These are phyloP conservation scores for Sycobia sp. DNA, from an alignment of 1,140 invertebrate species.

Conservation along the genomic window DNA sequence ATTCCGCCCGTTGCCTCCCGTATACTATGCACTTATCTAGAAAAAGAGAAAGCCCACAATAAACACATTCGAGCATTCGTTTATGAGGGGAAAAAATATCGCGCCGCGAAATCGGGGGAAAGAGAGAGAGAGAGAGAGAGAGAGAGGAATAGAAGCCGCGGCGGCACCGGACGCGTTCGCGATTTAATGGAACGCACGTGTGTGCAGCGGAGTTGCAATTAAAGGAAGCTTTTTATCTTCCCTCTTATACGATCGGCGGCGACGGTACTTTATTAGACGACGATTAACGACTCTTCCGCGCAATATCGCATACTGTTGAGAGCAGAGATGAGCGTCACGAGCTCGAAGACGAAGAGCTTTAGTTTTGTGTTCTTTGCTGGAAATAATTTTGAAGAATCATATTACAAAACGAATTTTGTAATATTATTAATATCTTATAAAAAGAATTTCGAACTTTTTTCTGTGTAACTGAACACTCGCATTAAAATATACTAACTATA, in stretches of 20 bases:
- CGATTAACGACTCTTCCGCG: slow-evolving; percentile 6
- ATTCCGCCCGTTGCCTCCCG: not conserved
- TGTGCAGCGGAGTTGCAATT: not conserved
- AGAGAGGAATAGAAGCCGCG: too few relatives aligned
- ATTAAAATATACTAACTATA: too few relatives aligned
- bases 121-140: too few relatives aligned
- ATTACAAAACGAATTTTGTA: too few relatives aligned
- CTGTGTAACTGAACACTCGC: too few relatives aligned
- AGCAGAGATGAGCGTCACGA: too few relatives aligned
- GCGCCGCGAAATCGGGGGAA: not conserved
- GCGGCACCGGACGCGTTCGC: not conserved
- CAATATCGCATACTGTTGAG: not conserved
- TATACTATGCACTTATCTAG: slow-evolving; percentile 2
- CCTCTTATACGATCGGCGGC: not conserved
- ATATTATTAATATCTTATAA: too few relatives aligned
- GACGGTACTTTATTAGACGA: slow-evolving; percentile 9
- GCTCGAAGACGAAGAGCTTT: not conserved
- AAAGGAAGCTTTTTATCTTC: slow-evolving; percentile 1
- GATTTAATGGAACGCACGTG: slow-evolving; percentile 9
- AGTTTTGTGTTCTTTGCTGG: too few relatives aligned
- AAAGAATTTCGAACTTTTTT: too few relatives aligned
- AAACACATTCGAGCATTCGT: slow-evolving; percentile 5
- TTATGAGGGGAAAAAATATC: not conserved
- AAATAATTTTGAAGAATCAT: too few relatives aligned
- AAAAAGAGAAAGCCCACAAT: slow-evolving; percentile 12